Conservation (phyloP, 1,140 invertebrate genomes). For the Melipona quadrifasciata region DNA sequence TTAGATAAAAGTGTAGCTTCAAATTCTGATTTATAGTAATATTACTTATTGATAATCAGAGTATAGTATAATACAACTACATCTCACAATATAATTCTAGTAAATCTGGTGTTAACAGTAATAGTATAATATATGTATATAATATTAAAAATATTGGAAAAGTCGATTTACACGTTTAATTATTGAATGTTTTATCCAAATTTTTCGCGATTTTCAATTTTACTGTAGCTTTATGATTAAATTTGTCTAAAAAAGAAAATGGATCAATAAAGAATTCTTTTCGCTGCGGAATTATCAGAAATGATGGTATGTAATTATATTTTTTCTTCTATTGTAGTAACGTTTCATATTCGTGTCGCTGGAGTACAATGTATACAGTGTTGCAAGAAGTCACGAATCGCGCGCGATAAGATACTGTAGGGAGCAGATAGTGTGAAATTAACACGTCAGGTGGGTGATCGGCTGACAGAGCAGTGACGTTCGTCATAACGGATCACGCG, state of each 20-base stretch:
- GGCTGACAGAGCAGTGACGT: conserved; percentile 19
- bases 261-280: background rate
- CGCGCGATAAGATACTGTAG: background rate
- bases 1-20: no score
- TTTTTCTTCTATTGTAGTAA: background rate
- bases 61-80: no score
- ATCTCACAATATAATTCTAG: no score
- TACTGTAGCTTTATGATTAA: no score
- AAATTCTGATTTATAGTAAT: no score
- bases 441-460: conserved; percentile 27
- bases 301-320: background rate
- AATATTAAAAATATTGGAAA: no score
- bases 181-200: no score
- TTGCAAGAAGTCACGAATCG: background rate
- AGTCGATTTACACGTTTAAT: no score
- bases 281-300: background rate
- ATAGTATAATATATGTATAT: no score
- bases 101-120: no score
- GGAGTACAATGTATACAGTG: background rate
- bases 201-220: no score
- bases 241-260: background rate
- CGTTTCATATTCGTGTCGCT: background rate
- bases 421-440: conserved; percentile 43
- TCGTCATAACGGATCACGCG: conserved; percentile 41
- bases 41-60: no score